Conservation (phyloP, 2,797 vertebrate species). For the Selene dorsalis region DNA sequence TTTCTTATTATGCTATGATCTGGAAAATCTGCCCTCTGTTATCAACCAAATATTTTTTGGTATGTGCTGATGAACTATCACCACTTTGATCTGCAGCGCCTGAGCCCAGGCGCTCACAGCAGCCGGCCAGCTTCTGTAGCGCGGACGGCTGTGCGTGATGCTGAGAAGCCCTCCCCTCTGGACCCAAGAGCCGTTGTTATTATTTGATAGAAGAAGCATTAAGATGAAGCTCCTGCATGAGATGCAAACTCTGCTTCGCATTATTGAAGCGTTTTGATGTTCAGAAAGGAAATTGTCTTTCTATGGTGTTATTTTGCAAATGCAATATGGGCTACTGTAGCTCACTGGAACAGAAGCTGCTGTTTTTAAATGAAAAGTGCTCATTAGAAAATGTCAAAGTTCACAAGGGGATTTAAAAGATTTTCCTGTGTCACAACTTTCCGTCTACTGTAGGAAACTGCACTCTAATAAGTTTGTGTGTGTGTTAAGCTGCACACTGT, state of each 20-base stretch:
- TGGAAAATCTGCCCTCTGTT: constrained; percentile 70
- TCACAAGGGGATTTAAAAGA: background rate
- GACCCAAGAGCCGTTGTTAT: constrained; percentile 77
- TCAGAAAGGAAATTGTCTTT: constrained; percentile 78
- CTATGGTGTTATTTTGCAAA: constrained; percentile 35
- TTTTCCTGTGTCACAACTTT: background rate
- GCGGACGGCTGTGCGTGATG: constrained; percentile 68
- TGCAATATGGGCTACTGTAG: constrained; percentile 30
- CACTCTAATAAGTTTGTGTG: background rate
- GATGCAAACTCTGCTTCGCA: constrained; percentile 66
- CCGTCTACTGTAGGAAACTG: background rate
- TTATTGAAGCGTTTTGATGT: constrained; percentile 74
- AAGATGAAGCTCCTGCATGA: constrained; percentile 69
- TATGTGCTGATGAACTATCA: constrained; percentile 75
- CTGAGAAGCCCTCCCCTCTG: constrained; percentile 71
- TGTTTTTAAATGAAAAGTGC: constrained; percentile 18
- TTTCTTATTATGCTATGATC: constrained; percentile 72
- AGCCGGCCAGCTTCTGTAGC: constrained; percentile 42
- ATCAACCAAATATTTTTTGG: constrained; percentile 76
- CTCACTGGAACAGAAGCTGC: constrained; percentile 6
- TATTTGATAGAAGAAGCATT: constrained; percentile 81
- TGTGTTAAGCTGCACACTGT: background rate
- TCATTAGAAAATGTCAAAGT: constrained; percentile 1
- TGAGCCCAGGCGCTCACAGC: constrained; percentile 63
- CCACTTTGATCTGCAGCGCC: constrained; percentile 75